Percentiles rank a stretch among this genome's conserved stretches.
These are phyloP conservation scores for Nansenia antarctica DNA, from an alignment of 2,113 vertebrate genomes.

Conservation along the genomic window DNA sequence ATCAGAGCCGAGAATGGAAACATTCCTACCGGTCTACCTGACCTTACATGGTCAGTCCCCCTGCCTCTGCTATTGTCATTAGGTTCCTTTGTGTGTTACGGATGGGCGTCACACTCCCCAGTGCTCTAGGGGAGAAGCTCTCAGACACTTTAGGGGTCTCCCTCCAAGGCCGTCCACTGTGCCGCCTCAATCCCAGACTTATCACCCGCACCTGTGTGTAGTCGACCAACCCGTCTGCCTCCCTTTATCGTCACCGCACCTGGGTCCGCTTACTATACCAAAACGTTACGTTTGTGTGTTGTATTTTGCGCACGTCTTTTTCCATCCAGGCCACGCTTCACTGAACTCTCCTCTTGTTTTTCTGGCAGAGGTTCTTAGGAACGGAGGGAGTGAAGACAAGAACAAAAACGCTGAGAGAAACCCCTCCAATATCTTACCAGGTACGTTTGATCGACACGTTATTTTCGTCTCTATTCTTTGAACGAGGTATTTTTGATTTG, in stretches of 20 bases:
- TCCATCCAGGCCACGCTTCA: neutral
- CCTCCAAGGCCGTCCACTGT: too few relatives aligned
- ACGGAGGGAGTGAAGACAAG: constrained; percentile 84
- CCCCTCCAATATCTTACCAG: constrained; percentile 90
- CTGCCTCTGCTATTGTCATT: neutral
- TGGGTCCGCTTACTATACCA: too few relatives aligned
- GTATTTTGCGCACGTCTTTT: neutral
- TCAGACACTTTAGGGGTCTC: too few relatives aligned
- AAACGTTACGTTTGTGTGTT: too few relatives aligned
- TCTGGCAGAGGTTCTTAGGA: constrained; percentile 68
- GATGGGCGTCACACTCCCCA: too few relatives aligned
- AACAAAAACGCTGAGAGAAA: constrained; percentile 87
- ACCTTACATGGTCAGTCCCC: constrained; percentile 13
- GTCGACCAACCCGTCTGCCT: too few relatives aligned
- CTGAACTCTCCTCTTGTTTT: neutral
- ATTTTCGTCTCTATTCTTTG: neutral
- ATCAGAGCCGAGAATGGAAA: neutral
- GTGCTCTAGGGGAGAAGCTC: too few relatives aligned
- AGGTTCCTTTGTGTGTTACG: too few relatives aligned
- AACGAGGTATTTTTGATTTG: too few relatives aligned
- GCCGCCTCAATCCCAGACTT: too few relatives aligned
- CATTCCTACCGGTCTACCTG: neutral
- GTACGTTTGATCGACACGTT: constrained; percentile 62
- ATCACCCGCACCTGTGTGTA: too few relatives aligned
- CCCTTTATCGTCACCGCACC: too few relatives aligned